phyloP scores from a whole-genome alignment of 2,888 invertebrate genomes.

The Dione juno region DNA sequence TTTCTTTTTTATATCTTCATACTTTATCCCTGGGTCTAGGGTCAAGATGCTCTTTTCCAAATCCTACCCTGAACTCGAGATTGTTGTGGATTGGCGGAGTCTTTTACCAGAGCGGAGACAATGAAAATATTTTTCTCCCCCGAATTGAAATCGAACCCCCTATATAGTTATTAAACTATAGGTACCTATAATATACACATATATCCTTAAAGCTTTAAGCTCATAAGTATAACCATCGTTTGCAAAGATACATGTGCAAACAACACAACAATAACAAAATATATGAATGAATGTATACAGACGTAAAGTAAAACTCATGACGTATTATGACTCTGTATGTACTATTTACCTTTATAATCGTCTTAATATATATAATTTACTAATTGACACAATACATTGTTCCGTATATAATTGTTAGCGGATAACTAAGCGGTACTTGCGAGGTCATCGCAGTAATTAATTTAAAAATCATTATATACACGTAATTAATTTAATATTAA shows the following conservation, averaged over 20 bases:
- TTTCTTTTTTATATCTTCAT: no score
- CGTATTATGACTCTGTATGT: neutral
- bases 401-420: slow-evolving; percentile 7
- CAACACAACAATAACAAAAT: neutral
- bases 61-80: no score
- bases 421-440: slow-evolving; percentile 15
- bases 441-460: slow-evolving; percentile 29
- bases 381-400: neutral
- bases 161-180: no score
- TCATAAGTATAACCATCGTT: neutral
- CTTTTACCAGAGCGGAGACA: no score
- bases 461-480: slow-evolving; percentile 7
- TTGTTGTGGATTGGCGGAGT: no score
- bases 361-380: slow-evolving; percentile 2
- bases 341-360: slow-evolving; percentile 1
- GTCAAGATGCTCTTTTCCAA: no score
- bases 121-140: no score
- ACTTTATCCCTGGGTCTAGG: no score
- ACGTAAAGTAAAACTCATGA: neutral
- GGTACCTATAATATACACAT: no score
- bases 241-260: neutral
- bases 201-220: no score
- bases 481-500: slow-evolving; percentile 7
- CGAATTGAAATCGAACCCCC: no score
- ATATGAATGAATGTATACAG: neutral